Evolutionary conservation across 2,113 vertebrate genomes (phyloP).

Genomic region (Edolisoma coerulescens): DNA sequence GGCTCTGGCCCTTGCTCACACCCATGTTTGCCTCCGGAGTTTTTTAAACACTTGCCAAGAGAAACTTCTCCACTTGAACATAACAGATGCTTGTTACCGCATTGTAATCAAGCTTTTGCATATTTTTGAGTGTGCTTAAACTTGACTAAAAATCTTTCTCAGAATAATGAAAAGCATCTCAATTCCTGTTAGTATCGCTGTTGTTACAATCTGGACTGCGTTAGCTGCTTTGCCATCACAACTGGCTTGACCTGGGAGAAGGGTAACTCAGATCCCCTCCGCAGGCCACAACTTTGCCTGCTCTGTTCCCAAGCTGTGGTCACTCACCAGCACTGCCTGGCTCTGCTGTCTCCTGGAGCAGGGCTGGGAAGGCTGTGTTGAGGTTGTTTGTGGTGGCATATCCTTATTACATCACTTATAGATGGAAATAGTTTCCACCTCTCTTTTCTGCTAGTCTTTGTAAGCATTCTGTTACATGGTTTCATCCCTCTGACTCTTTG

Average conservation of each 20-base stretch:
- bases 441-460: not conserved
- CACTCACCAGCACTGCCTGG: not conserved
- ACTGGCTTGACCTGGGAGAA: not conserved
- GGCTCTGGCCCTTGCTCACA: not conserved
- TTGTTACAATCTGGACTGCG: not conserved
- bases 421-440: not conserved
- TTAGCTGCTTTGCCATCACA: not conserved
- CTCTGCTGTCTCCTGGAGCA: not conserved
- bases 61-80: not conserved
- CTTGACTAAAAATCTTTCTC: not conserved
- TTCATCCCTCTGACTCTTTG: not conserved
- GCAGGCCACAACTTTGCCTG: accelerated
- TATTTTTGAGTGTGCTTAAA: not conserved
- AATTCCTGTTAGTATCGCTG: accelerated
- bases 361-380: not conserved
- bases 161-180: not conserved
- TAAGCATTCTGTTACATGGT: not conserved
- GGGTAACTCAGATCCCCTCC: not conserved
- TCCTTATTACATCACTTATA: accelerated
- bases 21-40: not conserved
- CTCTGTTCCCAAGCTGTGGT: not conserved
- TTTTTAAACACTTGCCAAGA: not conserved
- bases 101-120: not conserved
- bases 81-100: accelerated
- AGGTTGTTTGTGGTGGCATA: not conserved